A percentile compares a stretch with the other conserved stretches of the same genome.
phyloP scores from a whole-genome alignment of 2,888 invertebrate genomes.

The Drosophila lacicola region DNA sequence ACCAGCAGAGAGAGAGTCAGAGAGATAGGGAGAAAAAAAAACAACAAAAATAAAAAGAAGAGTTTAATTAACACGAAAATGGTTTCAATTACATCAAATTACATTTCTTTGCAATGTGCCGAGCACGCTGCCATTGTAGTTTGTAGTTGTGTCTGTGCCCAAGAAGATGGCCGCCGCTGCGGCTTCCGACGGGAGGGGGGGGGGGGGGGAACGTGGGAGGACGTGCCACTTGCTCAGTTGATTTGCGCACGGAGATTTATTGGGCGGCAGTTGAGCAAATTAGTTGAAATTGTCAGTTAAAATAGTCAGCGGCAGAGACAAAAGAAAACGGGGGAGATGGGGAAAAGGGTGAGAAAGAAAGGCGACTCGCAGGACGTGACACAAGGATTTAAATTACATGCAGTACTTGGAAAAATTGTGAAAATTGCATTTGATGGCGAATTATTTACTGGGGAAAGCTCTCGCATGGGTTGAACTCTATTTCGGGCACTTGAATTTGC shows the following conservation, averaged over 20 bases:
- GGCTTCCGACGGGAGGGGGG: slow-evolving; percentile 20
- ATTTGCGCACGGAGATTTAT: slow-evolving; percentile 78
- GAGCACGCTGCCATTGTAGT: slow-evolving; percentile 66
- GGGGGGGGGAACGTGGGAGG: slow-evolving; percentile 8
- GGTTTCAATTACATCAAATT: slow-evolving; percentile 80
- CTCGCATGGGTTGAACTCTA: slow-evolving; percentile 9
- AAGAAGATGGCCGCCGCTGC: slow-evolving; percentile 9
- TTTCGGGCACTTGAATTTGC: slow-evolving; percentile 19
- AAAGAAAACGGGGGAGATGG: background rate
- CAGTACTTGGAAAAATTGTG: background rate
- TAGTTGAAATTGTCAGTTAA: slow-evolving; percentile 80
- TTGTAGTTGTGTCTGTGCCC: slow-evolving; percentile 39
- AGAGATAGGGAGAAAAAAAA: background rate
- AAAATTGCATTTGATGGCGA: background rate
- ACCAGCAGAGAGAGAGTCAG: slow-evolving; percentile 21
- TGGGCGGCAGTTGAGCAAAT: slow-evolving; percentile 79
- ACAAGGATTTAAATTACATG: slow-evolving; percentile 12
- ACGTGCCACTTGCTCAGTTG: slow-evolving; percentile 67
- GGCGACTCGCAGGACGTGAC: slow-evolving; percentile 7
- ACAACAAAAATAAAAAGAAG: slow-evolving; percentile 58
- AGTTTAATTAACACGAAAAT: slow-evolving; percentile 81
- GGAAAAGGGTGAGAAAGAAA: background rate
- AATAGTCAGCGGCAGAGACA: slow-evolving; percentile 34
- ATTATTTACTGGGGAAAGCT: background rate
- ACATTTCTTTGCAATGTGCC: slow-evolving; percentile 71